Evolutionary conservation across 2,888 invertebrate genomes (phyloP).

Genomic region (Cosmopolites sordidus): DNA sequence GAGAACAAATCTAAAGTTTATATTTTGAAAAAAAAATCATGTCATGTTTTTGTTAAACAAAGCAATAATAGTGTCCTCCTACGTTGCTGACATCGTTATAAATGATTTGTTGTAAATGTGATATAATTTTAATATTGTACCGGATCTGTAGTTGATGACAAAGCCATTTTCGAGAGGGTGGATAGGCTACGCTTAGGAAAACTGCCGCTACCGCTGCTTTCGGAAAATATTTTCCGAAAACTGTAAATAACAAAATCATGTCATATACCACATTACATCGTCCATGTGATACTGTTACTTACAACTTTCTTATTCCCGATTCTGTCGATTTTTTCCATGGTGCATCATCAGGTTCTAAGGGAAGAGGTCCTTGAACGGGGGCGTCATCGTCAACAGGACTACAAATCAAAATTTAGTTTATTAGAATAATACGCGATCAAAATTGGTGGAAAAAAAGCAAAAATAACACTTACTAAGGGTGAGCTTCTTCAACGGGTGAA

Average conservation of each 20-base stretch:
- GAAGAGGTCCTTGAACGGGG: conserved; percentile 94
- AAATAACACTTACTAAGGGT: conserved; percentile 18
- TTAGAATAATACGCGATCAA: neutral
- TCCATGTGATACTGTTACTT: conserved; percentile 44
- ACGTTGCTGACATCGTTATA: no score
- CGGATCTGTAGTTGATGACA: conserved; percentile 47
- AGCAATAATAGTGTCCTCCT: no score
- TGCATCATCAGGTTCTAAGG: conserved; percentile 95
- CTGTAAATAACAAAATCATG: conserved; percentile 50
- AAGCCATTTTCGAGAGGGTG: conserved; percentile 72
- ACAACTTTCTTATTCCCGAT: conserved; percentile 89
- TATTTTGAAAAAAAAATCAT: no score
- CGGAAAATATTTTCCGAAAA: conserved; percentile 87
- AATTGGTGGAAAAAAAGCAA: conserved; percentile 1
- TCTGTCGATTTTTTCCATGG: conserved; percentile 84
- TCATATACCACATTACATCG: conserved; percentile 12
- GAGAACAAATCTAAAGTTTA: no score
- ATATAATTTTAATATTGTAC: conserved; percentile 38
- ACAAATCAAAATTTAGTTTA: conserved; percentile 7
- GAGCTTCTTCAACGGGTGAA: conserved; percentile 20
- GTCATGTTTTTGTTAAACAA: no score
- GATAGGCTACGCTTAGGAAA: conserved; percentile 79
- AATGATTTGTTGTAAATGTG: no score
- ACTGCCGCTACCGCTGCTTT: conserved; percentile 67
- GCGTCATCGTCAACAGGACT: conserved; percentile 69